Evolutionary conservation across 2,888 invertebrate species (phyloP).

Genomic region (Glaucopsyche alexis): DNA sequence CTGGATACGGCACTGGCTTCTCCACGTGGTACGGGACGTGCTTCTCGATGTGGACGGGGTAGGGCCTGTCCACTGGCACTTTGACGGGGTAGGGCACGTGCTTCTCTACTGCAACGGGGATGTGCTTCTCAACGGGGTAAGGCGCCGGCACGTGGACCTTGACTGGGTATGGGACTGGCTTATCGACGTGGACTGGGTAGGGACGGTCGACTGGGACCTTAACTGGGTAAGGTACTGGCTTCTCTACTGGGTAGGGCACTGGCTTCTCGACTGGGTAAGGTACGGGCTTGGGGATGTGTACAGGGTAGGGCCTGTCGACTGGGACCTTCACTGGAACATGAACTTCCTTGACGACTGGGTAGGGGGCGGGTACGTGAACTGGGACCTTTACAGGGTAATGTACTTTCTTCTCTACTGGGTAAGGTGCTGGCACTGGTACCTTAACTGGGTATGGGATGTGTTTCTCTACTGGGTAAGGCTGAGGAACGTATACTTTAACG

Average conservation of each 20-base stretch:
- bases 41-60: conserved; percentile 84
- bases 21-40: conserved; percentile 84
- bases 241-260: conserved; percentile 82
- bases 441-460: conserved; percentile 83
- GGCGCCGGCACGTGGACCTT: conserved; percentile 85
- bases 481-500: conserved; percentile 78
- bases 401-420: conserved; percentile 83
- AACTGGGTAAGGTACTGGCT: conserved; percentile 79
- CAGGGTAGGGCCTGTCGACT: conserved; percentile 70
- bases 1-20: conserved; percentile 83
- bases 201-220: conserved; percentile 84
- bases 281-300: conserved; percentile 79
- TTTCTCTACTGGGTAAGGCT: conserved; percentile 81
- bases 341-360: conserved; percentile 80
- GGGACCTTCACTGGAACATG: conserved; percentile 82
- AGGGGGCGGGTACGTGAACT: conserved; percentile 82
- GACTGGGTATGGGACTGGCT: conserved; percentile 83
- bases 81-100: conserved; percentile 76
- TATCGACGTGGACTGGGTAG: conserved; percentile 78
- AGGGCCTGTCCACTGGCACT: conserved; percentile 81
- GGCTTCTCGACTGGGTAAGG: conserved; percentile 84
- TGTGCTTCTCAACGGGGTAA: conserved; percentile 84
- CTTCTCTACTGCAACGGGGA: conserved; percentile 82
- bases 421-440: conserved; percentile 84
- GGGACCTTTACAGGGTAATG: conserved; percentile 84